phyloP scores from a whole-genome alignment of 2,113 vertebrate species.

The Thunnus thynnus region DNA sequence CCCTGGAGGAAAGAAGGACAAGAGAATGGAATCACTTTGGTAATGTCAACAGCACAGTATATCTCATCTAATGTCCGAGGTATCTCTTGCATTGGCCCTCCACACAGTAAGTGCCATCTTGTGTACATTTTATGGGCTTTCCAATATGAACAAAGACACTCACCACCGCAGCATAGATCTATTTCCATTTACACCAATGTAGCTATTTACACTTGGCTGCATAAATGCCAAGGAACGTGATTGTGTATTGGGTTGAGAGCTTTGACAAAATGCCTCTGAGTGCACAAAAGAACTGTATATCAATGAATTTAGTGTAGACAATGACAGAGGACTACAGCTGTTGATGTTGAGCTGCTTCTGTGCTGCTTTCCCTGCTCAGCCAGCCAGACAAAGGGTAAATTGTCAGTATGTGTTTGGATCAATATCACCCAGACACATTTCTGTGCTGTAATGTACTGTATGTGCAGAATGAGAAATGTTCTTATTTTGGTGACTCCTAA shows the following conservation, averaged over 20 bases:
- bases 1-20: slow-evolving; percentile 77
- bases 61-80: slow-evolving; percentile 3
- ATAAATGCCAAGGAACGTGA: background rate
- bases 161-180: background rate
- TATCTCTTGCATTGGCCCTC: no score
- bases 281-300: background rate
- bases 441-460: background rate
- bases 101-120: background rate
- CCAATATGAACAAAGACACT: background rate
- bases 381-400: background rate
- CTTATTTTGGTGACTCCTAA: background rate
- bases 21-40: background rate
- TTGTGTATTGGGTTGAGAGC: background rate
- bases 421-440: background rate
- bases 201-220: background rate
- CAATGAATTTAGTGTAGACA: background rate
- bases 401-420: background rate
- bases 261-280: background rate
- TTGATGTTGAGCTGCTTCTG: background rate
- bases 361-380: background rate
- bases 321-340: background rate
- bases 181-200: background rate
- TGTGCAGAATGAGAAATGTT: background rate
- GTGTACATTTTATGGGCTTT: background rate
- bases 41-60: background rate